Base-by-base conservation (phyloP, 2,888 invertebrate species). In the Anodontia alba region DNA sequence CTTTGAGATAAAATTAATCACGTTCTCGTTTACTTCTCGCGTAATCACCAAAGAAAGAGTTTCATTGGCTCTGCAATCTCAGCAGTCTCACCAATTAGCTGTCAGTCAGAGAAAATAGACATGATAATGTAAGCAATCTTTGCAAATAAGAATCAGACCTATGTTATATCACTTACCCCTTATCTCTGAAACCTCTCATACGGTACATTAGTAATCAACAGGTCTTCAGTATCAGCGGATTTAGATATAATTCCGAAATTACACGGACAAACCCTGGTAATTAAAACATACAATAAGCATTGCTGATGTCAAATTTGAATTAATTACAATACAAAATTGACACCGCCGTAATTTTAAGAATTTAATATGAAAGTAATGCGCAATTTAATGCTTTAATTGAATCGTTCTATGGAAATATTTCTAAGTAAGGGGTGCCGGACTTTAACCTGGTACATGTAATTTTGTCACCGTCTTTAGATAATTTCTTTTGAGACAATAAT, bases 1-100 rank as follows among this genome's bases (percentile, higher is more conserved):
- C 46, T 73, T 67, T 51, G 57, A 73, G 62, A 31, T 38, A 49
- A 73, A 38, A 78, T 79, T 80, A 80, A 85, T 82, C 82, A 78
- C 66, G 66, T 76, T 85, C 85, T 82, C 85, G 80, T 85, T 80
- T 73, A 74, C 76, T 82, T 38, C 78, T 80, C 82, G 74, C 71
- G 82, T 78, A 76, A 78, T 62, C 69, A 42, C 67, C 10, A 8
- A n/a, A 36, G 36, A n/a, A n/a, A 20, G 38, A 36, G 31, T 42
- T 8, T 67, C 36, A 67, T 67, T 67, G 67, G 67, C n/a, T 67
- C n/a, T 29, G 20, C 15, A 23, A 31, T 67, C 20, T 23, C 36
- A 31, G 36, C 1, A 33, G 29, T n/a, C 62, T 26, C 17, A 42
- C 67, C 67, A 42, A 42, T n/a, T 67, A 67, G 26, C 36, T 38